Evolutionary conservation across 2,113 vertebrate genomes (phyloP), one percentile per base, ranked within the genome.

Genomic region (Pollachius pollachius): DNA sequence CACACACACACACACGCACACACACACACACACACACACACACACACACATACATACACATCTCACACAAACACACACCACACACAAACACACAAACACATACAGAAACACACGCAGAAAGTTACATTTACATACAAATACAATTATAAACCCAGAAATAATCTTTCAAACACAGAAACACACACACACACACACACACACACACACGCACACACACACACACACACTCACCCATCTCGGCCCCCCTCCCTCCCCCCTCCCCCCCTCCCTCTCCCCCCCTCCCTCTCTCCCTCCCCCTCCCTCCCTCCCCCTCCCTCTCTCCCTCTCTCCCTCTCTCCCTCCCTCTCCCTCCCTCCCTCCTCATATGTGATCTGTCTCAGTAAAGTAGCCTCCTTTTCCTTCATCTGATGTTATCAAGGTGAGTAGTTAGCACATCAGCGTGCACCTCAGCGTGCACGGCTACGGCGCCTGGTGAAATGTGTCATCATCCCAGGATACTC

Each of bases 231-330:
- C n/a, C n/a, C n/a, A n/a, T n/a, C n/a, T n/a, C n/a, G n/a, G n/a
- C n/a, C n/a, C n/a, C n/a, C n/a, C n/a, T n/a, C n/a, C 68, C 77
- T 73, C 17, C 76, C 75, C 71, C 70, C 62, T 68, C 70, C 71
- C 48, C 5, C 34, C 34, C 17, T n/a, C 18, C 12, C 8, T 5
- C 60, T 6, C 5, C 60, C 60, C 15, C 18, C 18, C 7, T 16
- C 27, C 62, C 3, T 11, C 19, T 30, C 23, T 25, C 18, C 19
- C 15, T 79, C 69, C 71, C 62, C 17, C 64, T 52, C 37, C 27
- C 30, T 12, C 19, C 5, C 52, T 17, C 58, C 19, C 15, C 76
- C 69, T 68, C 62, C 17, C 64, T 54, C 19, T 17, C 17, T 15
- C 23, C 52, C 27, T 68, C 17, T 52, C 70, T 56, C 25, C 19